Evolutionary conservation across 2,888 invertebrate genomes (phyloP).

Genomic region (Netelia virgata): DNA sequence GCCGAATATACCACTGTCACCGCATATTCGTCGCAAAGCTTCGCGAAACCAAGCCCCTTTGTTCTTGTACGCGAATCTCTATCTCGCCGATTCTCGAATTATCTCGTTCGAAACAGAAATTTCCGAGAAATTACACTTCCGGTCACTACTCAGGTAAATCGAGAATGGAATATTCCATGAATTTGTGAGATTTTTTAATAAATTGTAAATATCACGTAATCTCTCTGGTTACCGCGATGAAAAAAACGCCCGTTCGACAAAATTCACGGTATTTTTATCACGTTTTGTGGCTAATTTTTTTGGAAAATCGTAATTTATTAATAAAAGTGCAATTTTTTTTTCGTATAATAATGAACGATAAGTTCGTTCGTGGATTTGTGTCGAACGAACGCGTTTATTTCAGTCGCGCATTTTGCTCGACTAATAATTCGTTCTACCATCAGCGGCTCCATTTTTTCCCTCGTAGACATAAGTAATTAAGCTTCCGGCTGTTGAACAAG

Average conservation of each 20-base stretch:
- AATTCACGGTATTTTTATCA: background rate
- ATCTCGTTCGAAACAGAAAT: background rate
- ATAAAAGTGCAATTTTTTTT: background rate
- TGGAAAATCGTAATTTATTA: background rate
- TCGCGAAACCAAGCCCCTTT: background rate
- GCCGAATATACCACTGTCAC: background rate
- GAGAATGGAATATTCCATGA: background rate
- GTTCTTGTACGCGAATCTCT: background rate
- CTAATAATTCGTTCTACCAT: slow-evolving; percentile 9
- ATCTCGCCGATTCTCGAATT: background rate
- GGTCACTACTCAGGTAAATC: background rate
- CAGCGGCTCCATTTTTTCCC: background rate
- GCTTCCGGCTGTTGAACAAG: slow-evolving; percentile 80
- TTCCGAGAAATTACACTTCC: background rate
- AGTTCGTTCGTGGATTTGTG: background rate
- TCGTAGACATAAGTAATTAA: slow-evolving; percentile 80
- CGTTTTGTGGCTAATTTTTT: background rate
- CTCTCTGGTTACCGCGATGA: no score
- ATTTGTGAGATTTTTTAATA: no score
- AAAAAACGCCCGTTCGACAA: background rate
- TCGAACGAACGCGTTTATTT: background rate
- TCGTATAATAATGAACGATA: background rate
- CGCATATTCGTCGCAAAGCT: slow-evolving; percentile 2
- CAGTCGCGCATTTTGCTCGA: background rate
- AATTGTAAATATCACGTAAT: no score